phyloP scores from a whole-genome alignment of 1,140 invertebrate genomes.

The Penaeus vannamei region DNA sequence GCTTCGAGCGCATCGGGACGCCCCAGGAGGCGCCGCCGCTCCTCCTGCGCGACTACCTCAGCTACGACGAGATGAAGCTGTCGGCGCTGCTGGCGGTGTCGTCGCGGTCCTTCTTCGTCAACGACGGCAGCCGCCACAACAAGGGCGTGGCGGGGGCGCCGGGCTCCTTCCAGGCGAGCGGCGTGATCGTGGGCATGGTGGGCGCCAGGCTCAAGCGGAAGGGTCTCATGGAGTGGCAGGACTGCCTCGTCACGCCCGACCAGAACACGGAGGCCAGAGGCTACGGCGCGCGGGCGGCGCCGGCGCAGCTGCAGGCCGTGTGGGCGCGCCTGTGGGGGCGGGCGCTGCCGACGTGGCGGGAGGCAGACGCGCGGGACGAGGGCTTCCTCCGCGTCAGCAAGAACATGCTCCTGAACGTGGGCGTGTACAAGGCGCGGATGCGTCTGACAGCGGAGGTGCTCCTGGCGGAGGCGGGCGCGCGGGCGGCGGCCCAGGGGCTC shows the following conservation, averaged over 20 bases:
- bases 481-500: constrained; percentile 72
- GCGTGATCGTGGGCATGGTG: constrained; percentile 73
- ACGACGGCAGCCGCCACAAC: constrained; percentile 78
- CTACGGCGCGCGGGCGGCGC: constrained; percentile 69
- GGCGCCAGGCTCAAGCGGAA: constrained; percentile 73
- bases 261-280: constrained; percentile 75
- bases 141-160: constrained; percentile 73
- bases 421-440: constrained; percentile 73
- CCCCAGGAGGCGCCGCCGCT: constrained; percentile 72
- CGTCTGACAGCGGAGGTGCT: constrained; percentile 73
- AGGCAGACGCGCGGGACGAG: constrained; percentile 54
- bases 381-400: constrained; percentile 69
- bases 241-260: constrained; percentile 73
- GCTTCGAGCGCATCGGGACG: constrained; percentile 75
- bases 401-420: constrained; percentile 71
- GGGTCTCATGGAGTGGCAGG: constrained; percentile 76
- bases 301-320: constrained; percentile 68
- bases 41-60: constrained; percentile 70
- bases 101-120: constrained; percentile 78
- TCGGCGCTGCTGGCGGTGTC: constrained; percentile 78
- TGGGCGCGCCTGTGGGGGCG: constrained; percentile 72
- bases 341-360: constrained; percentile 71
- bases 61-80: constrained; percentile 78
- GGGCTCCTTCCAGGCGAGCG: constrained; percentile 70
- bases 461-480: constrained; percentile 72